Evolutionary conservation across 2,797 vertebrate genomes (phyloP).

Genomic region (Spatula clypeata): DNA sequence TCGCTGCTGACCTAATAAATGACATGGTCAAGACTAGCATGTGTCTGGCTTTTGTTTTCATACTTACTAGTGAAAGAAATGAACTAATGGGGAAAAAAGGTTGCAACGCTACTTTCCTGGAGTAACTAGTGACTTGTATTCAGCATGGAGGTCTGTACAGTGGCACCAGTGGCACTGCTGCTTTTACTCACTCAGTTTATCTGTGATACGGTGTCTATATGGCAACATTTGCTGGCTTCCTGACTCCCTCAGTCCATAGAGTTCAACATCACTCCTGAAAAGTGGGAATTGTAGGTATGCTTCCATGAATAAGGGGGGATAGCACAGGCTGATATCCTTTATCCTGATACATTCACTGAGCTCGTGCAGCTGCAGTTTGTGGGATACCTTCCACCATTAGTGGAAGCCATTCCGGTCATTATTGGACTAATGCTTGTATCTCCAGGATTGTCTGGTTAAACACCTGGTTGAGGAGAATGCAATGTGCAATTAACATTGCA

Average conservation of each 20-base stretch:
- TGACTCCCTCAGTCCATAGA: not conserved
- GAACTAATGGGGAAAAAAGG: not conserved
- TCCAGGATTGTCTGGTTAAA: not conserved
- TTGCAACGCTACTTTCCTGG: not conserved
- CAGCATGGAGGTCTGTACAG: not conserved
- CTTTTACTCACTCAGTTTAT: not conserved
- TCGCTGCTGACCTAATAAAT: conserved; percentile 13
- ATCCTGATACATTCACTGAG: not conserved
- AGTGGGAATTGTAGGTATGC: not conserved
- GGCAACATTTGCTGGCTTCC: not conserved
- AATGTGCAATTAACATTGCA: not conserved
- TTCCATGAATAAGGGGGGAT: not conserved
- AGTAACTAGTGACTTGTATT: not conserved
- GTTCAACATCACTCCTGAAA: not conserved
- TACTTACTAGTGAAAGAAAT: not conserved
- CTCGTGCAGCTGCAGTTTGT: not conserved
- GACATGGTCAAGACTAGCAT: fast-evolving
- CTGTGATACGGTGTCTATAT: not conserved
- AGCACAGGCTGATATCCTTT: not conserved
- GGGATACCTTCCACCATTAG: not conserved
- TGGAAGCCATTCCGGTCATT: not conserved
- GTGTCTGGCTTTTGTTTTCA: fast-evolving
- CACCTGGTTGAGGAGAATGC: not conserved
- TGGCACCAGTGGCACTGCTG: not conserved
- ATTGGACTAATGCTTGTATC: not conserved